Base-by-base conservation (phyloP, 2,888 invertebrate genomes). In the Leucophenga montana region DNA sequence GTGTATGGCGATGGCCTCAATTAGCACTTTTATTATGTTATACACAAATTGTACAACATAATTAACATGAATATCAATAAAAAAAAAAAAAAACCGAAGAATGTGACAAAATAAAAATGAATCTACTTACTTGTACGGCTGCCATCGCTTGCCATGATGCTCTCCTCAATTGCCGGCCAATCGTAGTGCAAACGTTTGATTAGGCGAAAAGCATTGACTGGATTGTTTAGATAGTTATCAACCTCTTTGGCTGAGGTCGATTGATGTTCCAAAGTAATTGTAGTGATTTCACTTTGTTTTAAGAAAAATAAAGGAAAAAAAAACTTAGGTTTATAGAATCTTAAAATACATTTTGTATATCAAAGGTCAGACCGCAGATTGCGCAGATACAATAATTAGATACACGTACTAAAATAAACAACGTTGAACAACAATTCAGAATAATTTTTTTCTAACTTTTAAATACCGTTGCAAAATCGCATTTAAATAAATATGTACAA, bases 111-210 rank as follows among this genome's bases (percentile, higher is more conserved):
- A 18, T 8, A 27, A 66, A 50, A 16, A 16, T 16, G n/a, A n/a
- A 50, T n/a, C 13, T 75, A 79, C 81, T 27, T 65, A 88, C 88
- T 73, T 75, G 76, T 91, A 83, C 90, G 89, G 68, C 92, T 92
- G 62, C 91, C 89, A 81, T 93, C 92, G 73, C 90, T 91, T 73
- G 91, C 90, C 86, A 97, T 94, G 46, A 46, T 46, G 74, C 93
- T 90, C 73, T 92, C 90, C 88, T 95, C 95, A 70, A 95, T 93
- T 73, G 93, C 91, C 82, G 94, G 93, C 94, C 97, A 95, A 89
- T 98, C 98, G 8, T 94, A 92, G 13, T 97, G 97, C 80, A 98
- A 91, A 80, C 97, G 92, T 90, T 98, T 98, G 66, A 98, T 97
- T 64, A 98, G 90, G 13, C 97, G 92, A 89, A 96, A 98, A 1